Base-by-base conservation (phyloP, 1,140 invertebrate genomes). In the Euwallacea similis region DNA sequence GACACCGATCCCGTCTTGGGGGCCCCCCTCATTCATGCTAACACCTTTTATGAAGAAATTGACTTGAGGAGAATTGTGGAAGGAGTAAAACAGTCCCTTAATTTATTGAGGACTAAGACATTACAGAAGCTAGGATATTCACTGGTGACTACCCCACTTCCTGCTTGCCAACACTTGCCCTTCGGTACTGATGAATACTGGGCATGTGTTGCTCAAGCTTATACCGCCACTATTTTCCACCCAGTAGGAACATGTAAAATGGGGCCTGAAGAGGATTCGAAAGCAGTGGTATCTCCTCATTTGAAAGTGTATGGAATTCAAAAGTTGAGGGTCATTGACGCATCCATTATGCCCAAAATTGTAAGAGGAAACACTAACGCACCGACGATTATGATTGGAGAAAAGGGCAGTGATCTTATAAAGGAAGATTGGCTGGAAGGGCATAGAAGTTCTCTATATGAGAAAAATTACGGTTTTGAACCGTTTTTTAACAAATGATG, bases 361-460 rank as follows among this genome's bases (percentile, higher is more conserved):
- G 80, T 85, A 4, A 82, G 84, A 42, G 88, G 87, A 7, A 89
- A 90, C 76, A 88, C 88, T 0, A 89, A 89, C 74, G 88, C 88
- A 4, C 85, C 88, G 0, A 82, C 82, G 2, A 88, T 90, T 7
- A 90, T 91, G 89, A 88, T 91, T 42, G 89, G 83, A 0, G 89
- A 91, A 78, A 90, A 88, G 78, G 88, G 84, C 3, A 82, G 87
- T 41, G 88, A 90, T 79, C 80, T 89, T 75, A 87, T 91, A 33
- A 88, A 87, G 71, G 76, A 84, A 0, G 73, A 54, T 2, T 81
- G 79, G 80, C 71, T 80, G 41, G 63, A 55, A 33, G 10, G 55
- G 11, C 62, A 16, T 61, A 33, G 43, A 56, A 15, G 6, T 50
- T 10, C 46, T 50, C 46, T 6, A 50, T 33, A 33, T 33, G 21